Evolutionary conservation across 2,888 invertebrate genomes (phyloP), one percentile per base, ranked within the genome.

Genomic region (Netelia virgata): DNA sequence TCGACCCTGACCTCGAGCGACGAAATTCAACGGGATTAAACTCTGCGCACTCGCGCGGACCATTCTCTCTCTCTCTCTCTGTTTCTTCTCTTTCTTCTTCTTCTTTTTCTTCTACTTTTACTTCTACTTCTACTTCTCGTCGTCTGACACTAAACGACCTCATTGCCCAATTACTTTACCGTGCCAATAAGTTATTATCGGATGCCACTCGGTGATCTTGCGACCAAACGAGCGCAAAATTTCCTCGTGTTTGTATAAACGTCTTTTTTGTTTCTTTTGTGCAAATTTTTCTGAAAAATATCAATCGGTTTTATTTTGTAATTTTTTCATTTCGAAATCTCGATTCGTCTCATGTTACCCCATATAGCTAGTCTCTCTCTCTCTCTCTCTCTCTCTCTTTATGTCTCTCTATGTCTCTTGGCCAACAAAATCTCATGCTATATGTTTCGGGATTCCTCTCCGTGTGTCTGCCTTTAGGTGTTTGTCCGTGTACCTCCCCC

Each of bases 1-100:
- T 87, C 87, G 82, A 87, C 82, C 79, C 83, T 84, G 85, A 87
- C 86, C 86, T 84, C 74, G 78, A 84, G 84, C 74, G 81, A 84
- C 84, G 81, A 84, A 86, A 86, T 85, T 86, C 83, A 83, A 78
- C 76, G 82, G 80, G 80, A 84, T 84, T 77, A 81, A 81, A 81
- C 81, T 74, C 81, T 63, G 80, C 59, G 63, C 74, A 74, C 72
- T 84, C 80, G 59, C 68, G 43, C 77, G 69, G 36, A 74, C 77
- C 69, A 72, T 79, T 72, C 61, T 63, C 64, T 61, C 36, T 47
- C 36, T 47, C 23, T 23, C 2, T 23, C 23, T 23, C 23, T 23
- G 23, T 23, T 23, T 23, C 23, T 23, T 23, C 23, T 61, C n/a
- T 9, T 50, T n/a, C 53, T 16, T 53, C 53, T 1, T 53, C 53